Percentiles rank a stretch among this genome's conserved stretches.
These are phyloP conservation scores for Conopomorpha cramerella DNA, from an alignment of 1,140 invertebrate species.

Conservation along the genomic window DNA sequence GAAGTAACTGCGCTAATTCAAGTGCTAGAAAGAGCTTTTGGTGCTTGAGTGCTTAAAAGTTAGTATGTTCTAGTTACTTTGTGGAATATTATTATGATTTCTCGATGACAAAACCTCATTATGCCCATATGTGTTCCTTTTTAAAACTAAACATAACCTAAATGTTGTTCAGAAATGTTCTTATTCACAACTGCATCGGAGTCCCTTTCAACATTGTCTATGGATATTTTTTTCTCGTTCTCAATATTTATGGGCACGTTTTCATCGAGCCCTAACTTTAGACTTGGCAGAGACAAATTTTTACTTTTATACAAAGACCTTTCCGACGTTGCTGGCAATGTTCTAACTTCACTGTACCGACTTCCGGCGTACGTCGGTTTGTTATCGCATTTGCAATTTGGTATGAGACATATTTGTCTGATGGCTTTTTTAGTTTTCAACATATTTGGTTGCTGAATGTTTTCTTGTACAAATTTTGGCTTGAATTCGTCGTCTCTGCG, in stretches of 20 bases:
- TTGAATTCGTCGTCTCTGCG: conserved; percentile 31
- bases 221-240: too few species aligned
- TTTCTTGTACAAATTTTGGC: conserved; percentile 26
- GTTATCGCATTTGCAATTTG: conserved; percentile 42
- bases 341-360: conserved; percentile 31
- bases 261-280: conserved; percentile 46
- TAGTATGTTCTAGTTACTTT: too few species aligned
- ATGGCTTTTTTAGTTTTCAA: conserved; percentile 28
- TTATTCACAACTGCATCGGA: conserved; percentile 21
- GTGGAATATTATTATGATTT: too few species aligned
- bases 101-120: too few species aligned
- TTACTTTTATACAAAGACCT: conserved; percentile 33
- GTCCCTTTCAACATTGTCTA: conserved; percentile 43
- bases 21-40: too few species aligned
- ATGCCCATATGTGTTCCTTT: too few species aligned
- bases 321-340: conserved; percentile 26
- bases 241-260: conserved; percentile 26
- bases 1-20: too few species aligned
- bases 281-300: conserved; percentile 42
- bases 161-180: conserved; percentile 67
- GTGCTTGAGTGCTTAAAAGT: too few species aligned
- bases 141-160: conserved; percentile 66
- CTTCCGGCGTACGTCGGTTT: conserved; percentile 15
- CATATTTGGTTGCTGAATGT: conserved; percentile 17
- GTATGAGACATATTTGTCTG: conserved; percentile 37